Evolutionary conservation across 2,888 invertebrate species (phyloP).

Genomic region (Cybosia mesomella): DNA sequence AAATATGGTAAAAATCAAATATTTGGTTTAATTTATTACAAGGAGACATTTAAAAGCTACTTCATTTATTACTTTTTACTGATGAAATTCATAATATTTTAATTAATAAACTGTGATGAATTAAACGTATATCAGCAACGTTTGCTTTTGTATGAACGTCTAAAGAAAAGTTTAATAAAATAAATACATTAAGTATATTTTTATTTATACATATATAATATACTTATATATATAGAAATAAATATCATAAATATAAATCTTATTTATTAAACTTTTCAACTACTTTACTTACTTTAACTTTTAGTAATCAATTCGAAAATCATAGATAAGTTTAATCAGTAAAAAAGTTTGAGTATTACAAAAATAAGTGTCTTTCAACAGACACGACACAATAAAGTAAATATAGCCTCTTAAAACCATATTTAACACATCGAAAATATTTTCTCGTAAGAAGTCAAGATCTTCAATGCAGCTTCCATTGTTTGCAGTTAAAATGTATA

Average conservation of each 20-base stretch:
- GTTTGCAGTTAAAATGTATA: conserved; percentile 35
- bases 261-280: background rate
- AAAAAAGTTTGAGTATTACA: conserved; percentile 29
- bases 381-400: conserved; percentile 32
- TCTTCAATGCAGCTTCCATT: conserved; percentile 29
- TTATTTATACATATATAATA: background rate
- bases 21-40: conserved; percentile 8
- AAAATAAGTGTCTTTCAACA: conserved; percentile 39
- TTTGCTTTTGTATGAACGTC: background rate
- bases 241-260: background rate
- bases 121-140: background rate
- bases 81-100: conserved; percentile 4
- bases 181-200: background rate
- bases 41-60: conserved; percentile 27
- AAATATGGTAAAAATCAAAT: conserved; percentile 2
- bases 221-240: background rate
- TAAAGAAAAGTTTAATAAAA: background rate
- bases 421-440: conserved; percentile 24
- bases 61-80: conserved; percentile 23
- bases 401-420: conserved; percentile 38
- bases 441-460: conserved; percentile 1
- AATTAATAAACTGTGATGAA: background rate
- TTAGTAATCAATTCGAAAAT: background rate
- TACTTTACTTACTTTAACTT: background rate
- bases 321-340: conserved; percentile 23